phyloP scores from a whole-genome alignment of 2,888 invertebrate species.

The Drosophila barbarae region DNA sequence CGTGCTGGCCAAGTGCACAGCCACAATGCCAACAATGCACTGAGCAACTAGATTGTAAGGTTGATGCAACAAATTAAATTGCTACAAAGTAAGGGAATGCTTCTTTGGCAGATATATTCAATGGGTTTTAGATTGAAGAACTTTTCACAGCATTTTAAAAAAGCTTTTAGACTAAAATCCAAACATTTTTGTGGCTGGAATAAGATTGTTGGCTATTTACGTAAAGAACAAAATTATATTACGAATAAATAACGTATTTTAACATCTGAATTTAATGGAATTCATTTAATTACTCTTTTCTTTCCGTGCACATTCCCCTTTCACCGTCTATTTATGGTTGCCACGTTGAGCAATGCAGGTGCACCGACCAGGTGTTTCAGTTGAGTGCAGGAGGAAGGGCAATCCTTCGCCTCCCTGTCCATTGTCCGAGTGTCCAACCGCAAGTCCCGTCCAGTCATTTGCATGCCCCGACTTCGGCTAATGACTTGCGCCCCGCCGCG shows the following conservation, averaged over 20 bases:
- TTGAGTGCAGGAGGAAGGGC: slow-evolving; percentile 3
- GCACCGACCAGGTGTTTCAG: slow-evolving; percentile 16
- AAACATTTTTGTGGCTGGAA: not conserved
- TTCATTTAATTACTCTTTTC: not conserved
- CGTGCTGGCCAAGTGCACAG: slow-evolving; percentile 46
- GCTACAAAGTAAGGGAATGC: no score
- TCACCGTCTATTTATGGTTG: slow-evolving; percentile 55
- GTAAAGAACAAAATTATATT: no score
- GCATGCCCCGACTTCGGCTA: slow-evolving; percentile 42
- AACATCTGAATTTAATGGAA: not conserved
- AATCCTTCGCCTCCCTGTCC: not conserved
- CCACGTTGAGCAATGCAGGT: slow-evolving; percentile 19
- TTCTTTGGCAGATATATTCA: no score
- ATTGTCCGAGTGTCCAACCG: slow-evolving; percentile 13
- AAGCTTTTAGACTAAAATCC: not conserved
- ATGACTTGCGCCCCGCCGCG: slow-evolving; percentile 21
- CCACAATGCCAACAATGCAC: slow-evolving; percentile 39
- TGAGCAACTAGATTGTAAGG: not conserved
- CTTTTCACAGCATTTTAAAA: not conserved
- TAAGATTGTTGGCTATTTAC: not conserved
- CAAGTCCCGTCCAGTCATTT: slow-evolving; percentile 44
- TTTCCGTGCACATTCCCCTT: slow-evolving; percentile 1
- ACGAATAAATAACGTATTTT: no score
- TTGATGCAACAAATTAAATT: not conserved
- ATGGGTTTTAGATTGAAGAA: no score